Conservation (phyloP, 2,797 vertebrate species). For the Alcedo quadribrachys region DNA sequence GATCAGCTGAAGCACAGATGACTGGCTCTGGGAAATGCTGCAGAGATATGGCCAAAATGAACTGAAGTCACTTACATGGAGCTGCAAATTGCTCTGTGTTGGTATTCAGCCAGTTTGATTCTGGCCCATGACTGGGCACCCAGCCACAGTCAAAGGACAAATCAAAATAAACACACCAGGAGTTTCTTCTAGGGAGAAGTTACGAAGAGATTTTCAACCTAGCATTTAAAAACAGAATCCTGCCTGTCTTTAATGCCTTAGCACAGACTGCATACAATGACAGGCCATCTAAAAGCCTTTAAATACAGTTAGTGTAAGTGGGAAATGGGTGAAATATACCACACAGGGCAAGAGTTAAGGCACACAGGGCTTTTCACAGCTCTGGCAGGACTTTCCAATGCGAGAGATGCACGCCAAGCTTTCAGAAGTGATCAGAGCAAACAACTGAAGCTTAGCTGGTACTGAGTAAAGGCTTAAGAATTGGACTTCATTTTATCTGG, state of each 20-base stretch:
- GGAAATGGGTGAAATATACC: background rate
- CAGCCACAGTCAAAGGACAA: constrained; percentile 43
- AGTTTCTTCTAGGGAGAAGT: background rate
- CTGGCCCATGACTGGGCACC: background rate
- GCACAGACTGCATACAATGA: background rate
- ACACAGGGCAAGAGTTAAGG: background rate
- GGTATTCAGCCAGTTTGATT: background rate
- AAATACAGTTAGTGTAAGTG: background rate
- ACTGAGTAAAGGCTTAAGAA: background rate
- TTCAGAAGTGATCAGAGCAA: background rate
- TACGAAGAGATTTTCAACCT: background rate
- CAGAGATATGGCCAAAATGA: background rate
- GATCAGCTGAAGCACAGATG: constrained; percentile 30
- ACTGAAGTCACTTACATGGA: background rate
- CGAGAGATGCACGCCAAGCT: background rate
- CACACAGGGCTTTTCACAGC: background rate
- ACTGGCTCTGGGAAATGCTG: constrained; percentile 32
- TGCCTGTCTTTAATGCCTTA: background rate
- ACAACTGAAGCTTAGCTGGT: background rate
- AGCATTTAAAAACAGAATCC: constrained; percentile 14
- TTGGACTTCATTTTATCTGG: background rate
- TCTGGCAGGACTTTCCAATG: background rate
- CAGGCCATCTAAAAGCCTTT: background rate
- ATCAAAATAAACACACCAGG: constrained; percentile 46
- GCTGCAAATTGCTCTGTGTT: constrained; percentile 38